Evolutionary conservation across 92 coral and sea anemone species (phyloP), one percentile per base, ranked within the genome.

Genomic region (Porites divaricata): DNA sequence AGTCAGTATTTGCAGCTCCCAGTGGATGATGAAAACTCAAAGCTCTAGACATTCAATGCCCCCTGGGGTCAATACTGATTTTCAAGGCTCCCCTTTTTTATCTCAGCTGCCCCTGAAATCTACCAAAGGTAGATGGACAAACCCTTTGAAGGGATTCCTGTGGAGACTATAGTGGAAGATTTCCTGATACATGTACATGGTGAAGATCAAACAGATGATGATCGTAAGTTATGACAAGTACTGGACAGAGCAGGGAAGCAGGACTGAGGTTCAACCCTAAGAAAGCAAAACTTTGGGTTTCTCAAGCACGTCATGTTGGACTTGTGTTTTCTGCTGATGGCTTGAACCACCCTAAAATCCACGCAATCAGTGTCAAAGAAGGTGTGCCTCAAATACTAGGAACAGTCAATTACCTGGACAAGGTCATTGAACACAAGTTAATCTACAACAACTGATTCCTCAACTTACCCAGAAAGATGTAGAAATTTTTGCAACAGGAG

Each of bases 111-210:
- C 0, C 88, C 85, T 17, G 90, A 88, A 59, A 79, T 91, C 23
- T 88, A 91, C 83, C 90, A 91, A 66, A 72, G 92, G 57, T 88
- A 88, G 76, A 88, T 88, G 87, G 87, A 71, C 57, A 72, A 85
- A 64, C 86, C 88, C 13, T 88, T 91, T 25, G 79, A 50, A 77
- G 87, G 88, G 76, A 57, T 91, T 1, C 90, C 90, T 8, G 87
- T 88, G 16, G 92, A 84, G 50, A 88, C 88, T 62, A 91, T 91
- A 15, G 70, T 83, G 16, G 89, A 91, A 53, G 85, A 83, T 22
- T 88, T 91, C 57, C 67, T 87, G 68, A 87, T 87, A 77, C 78
- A 83, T 87, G 91, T 87, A 77, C 78, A 83, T 87, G 91, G 79
- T 51, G 21, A 67, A 17, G 59, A 81, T 76, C 73, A 86, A 62